These are phyloP conservation scores for Spodoptera picta DNA, from an alignment of 2,888 invertebrate species.

Conservation along the genomic window DNA sequence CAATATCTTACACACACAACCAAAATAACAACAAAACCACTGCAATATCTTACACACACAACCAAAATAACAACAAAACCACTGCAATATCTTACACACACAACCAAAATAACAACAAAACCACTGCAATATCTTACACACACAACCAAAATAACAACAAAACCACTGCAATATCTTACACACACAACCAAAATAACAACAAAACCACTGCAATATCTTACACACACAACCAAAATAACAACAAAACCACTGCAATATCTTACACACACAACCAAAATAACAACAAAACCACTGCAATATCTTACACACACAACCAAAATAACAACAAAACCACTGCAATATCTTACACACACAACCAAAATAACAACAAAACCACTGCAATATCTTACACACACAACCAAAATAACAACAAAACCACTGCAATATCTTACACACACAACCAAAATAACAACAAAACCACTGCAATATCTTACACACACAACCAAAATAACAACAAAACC, in stretches of 20 bases:
- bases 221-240: neutral
- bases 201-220: too few species aligned
- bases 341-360: neutral
- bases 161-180: too few species aligned
- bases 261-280: neutral
- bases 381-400: neutral
- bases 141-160: slow-evolving; percentile 1
- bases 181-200: neutral
- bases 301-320: neutral
- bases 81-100: neutral
- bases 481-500: neutral
- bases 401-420: neutral
- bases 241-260: too few species aligned
- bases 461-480: neutral
- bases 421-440: neutral
- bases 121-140: too few species aligned
- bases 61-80: neutral
- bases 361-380: neutral
- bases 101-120: neutral
- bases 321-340: neutral
- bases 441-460: neutral
- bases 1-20: neutral
- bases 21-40: neutral
- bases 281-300: too few species aligned
- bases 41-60: neutral